A percentile compares a stretch with the other conserved stretches of the same genome.
Evolutionary conservation across 2,888 invertebrate species (phyloP).

Genomic region (Linnaemya vulpina): DNA sequence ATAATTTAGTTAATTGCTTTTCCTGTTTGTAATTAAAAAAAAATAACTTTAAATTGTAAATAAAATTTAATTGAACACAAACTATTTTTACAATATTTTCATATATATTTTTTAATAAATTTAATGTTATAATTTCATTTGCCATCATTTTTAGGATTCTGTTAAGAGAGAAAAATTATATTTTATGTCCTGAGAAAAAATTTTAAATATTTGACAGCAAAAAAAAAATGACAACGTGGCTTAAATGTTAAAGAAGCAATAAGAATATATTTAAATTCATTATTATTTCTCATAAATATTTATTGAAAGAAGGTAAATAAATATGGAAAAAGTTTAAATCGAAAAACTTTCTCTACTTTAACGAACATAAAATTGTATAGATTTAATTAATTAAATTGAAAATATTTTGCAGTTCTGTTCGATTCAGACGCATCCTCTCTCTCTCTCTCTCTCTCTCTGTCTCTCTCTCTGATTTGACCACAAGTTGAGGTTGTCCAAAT

Average conservation of each 20-base stretch:
- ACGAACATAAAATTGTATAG: background rate
- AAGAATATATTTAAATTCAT: background rate
- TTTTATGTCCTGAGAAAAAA: too few species aligned
- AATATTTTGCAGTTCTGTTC: slow-evolving; percentile 14
- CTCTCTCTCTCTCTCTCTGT: too few species aligned
- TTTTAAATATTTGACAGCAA: too few species aligned
- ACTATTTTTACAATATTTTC: background rate
- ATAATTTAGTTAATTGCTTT: slow-evolving; percentile 42
- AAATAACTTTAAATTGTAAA: background rate
- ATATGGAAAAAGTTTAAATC: slow-evolving; percentile 13
- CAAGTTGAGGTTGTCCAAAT: background rate
- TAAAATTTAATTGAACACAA: background rate
- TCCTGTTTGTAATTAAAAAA: background rate
- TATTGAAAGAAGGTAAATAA: background rate
- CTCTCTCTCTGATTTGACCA: background rate
- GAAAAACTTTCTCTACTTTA: slow-evolving; percentile 22
- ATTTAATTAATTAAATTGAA: slow-evolving; percentile 48
- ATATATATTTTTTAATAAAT: background rate
- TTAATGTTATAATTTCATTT: too few species aligned
- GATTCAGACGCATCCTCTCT: background rate
- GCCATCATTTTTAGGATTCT: too few species aligned
- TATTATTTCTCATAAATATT: slow-evolving; percentile 6
- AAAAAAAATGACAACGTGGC: background rate
- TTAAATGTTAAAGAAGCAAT: background rate
- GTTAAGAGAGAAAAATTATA: too few species aligned